Evolutionary conservation across 2,113 vertebrate species (phyloP).

Genomic region (Drymodes brunneopygia): DNA sequence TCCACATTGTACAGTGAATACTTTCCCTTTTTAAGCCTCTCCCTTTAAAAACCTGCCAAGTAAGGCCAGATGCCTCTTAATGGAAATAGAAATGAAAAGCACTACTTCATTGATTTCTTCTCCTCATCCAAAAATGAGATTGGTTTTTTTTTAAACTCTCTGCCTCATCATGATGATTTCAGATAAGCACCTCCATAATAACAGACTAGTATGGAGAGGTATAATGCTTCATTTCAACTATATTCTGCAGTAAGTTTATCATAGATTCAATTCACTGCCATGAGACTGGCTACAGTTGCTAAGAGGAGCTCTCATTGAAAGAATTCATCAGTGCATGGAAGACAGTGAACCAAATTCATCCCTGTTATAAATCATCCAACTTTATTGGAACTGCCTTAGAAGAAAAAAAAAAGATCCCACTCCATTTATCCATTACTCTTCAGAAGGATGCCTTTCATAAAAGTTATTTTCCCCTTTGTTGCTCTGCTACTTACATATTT

Average conservation of each 20-base stretch:
- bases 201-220: neutral
- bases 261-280: constrained; percentile 6
- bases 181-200: constrained; percentile 45
- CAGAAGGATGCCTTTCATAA: constrained; percentile 31
- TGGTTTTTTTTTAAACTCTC: neutral
- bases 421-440: constrained; percentile 8
- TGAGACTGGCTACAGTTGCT: neutral
- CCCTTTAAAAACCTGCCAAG: neutral
- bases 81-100: constrained; percentile 20
- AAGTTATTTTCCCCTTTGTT: constrained; percentile 61
- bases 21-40: neutral
- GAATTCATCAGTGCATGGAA: constrained; percentile 19
- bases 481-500: constrained; percentile 36
- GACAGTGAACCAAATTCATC: constrained; percentile 31
- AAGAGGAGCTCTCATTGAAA: constrained; percentile 20
- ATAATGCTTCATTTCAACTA: constrained; percentile 52
- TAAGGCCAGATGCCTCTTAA: constrained; percentile 31
- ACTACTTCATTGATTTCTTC: constrained; percentile 33
- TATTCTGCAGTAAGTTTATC: constrained; percentile 21
- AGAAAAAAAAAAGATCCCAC: neutral
- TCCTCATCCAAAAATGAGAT: constrained; percentile 44
- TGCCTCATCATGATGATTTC: constrained; percentile 27
- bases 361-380: constrained; percentile 11
- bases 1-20: neutral
- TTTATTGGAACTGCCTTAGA: neutral